These are phyloP conservation scores for Trichopria drosophilae DNA, from an alignment of 2,888 invertebrate species.

Conservation along the genomic window DNA sequence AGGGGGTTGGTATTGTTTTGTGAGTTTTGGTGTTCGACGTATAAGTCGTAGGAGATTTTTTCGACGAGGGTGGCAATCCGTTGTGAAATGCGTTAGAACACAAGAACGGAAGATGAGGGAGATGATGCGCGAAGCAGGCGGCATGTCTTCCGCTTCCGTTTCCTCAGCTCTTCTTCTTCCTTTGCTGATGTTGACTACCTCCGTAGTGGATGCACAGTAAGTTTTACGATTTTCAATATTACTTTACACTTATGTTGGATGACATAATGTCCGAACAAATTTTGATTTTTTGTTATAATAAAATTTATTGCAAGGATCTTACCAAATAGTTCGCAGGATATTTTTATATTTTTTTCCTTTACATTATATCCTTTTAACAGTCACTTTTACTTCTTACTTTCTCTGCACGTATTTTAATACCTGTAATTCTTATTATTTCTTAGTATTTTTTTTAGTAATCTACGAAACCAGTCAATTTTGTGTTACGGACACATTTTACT, in stretches of 20 bases:
- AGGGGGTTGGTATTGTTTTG: too few species aligned
- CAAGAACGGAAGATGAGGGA: slow-evolving; percentile 41
- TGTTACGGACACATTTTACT: too few species aligned
- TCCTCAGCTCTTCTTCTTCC: slow-evolving; percentile 44
- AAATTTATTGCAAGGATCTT: background rate
- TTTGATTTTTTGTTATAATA: background rate
- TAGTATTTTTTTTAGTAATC: too few species aligned
- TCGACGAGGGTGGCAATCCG: slow-evolving; percentile 6
- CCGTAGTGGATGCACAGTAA: slow-evolving; percentile 52
- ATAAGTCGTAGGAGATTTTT: background rate
- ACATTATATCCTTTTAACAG: too few species aligned
- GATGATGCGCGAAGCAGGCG: slow-evolving; percentile 38
- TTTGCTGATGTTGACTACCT: slow-evolving; percentile 43
- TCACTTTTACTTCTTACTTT: too few species aligned
- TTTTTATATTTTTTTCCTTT: too few species aligned
- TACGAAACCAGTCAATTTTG: too few species aligned
- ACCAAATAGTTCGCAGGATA: background rate
- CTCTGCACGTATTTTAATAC: too few species aligned
- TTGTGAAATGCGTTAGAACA: slow-evolving; percentile 36
- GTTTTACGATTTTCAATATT: slow-evolving; percentile 32
- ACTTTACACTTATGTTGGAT: background rate
- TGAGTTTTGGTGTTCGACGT: too few species aligned
- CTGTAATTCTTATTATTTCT: too few species aligned
- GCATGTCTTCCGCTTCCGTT: slow-evolving; percentile 40
- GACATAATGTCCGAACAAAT: slow-evolving; percentile 1